phyloP scores from a whole-genome alignment of 2,888 invertebrate genomes.

The Alviniconcha strummeri region DNA sequence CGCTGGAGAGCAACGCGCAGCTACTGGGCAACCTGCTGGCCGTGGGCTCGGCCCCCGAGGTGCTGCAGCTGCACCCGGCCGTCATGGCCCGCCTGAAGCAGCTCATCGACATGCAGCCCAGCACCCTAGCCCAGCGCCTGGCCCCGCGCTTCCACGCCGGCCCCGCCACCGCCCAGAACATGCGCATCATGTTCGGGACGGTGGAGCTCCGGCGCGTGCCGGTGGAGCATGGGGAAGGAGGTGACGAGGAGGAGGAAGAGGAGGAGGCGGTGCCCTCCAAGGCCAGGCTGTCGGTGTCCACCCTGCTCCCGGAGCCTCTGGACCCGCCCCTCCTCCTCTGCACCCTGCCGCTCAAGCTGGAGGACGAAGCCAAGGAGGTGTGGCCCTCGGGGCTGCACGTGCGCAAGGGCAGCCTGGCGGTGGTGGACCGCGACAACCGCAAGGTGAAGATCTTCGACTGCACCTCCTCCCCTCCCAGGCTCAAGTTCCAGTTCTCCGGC shows the following conservation, averaged over 20 bases:
- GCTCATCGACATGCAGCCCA: constrained; percentile 55
- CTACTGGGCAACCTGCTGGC: constrained; percentile 50
- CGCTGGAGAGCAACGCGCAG: constrained; percentile 49
- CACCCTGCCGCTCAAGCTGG: constrained; percentile 51
- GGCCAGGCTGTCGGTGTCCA: constrained; percentile 44
- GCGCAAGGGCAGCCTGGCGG: constrained; percentile 51
- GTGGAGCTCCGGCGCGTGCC: constrained; percentile 49
- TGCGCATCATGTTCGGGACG: constrained; percentile 58
- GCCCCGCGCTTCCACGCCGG: constrained; percentile 54
- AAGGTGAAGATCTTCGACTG: constrained; percentile 61
- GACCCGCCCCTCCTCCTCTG: constrained; percentile 46
- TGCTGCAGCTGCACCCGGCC: constrained; percentile 50
- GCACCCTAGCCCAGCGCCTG: constrained; percentile 52
- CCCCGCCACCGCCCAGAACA: constrained; percentile 47
- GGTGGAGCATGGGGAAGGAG: constrained; percentile 41
- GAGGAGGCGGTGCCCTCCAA: constrained; percentile 32
- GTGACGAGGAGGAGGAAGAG: constrained; percentile 34
- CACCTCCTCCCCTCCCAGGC: constrained; percentile 44
- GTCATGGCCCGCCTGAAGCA: constrained; percentile 58
- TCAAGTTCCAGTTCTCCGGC: constrained; percentile 53
- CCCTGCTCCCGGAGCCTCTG: constrained; percentile 52
- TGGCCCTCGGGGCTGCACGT: constrained; percentile 67
- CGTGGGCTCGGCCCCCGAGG: constrained; percentile 61
- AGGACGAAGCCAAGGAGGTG: constrained; percentile 59
- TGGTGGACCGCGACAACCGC: constrained; percentile 68